A percentile compares a stretch with the other conserved stretches of the same genome.
phyloP scores from a whole-genome alignment of 2,888 invertebrate genomes.

The Melanostoma scalare region DNA sequence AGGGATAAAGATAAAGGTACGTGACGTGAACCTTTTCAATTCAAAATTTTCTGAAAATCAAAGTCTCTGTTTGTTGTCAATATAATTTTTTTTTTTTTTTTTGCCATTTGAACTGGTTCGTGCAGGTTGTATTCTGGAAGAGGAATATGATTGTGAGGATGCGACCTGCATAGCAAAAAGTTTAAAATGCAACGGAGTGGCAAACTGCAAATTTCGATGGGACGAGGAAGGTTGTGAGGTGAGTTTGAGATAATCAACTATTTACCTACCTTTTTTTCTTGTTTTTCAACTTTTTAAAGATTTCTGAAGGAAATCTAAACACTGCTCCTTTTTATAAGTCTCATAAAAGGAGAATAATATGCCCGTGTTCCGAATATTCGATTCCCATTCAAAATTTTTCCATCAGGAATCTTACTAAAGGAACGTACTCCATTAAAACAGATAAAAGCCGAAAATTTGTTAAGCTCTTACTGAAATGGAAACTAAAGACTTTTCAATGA shows the following conservation, averaged over 20 bases:
- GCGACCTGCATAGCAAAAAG: slow-evolving; percentile 89
- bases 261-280: neutral
- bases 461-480: slow-evolving; percentile 2
- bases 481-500: neutral
- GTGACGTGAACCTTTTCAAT: slow-evolving; percentile 74
- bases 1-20: slow-evolving; percentile 84
- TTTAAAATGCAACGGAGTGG: slow-evolving; percentile 88
- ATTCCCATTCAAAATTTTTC: no score
- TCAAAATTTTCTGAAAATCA: neutral
- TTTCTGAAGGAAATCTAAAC: no score
- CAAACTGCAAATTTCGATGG: slow-evolving; percentile 92
- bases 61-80: neutral
- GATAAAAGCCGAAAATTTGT: slow-evolving; percentile 8
- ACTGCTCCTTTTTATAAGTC: no score
- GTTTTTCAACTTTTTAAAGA: neutral
- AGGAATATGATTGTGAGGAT: slow-evolving; percentile 93
- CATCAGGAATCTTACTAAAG: neutral
- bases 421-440: neutral
- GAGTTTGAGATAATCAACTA: slow-evolving; percentile 75
- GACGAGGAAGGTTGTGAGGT: slow-evolving; percentile 87
- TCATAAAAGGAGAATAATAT: no score
- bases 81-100: slow-evolving; percentile 7
- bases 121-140: slow-evolving; percentile 82
- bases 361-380: no score
- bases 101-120: neutral